phyloP scores from a whole-genome alignment of 2,888 invertebrate species.

The Helobdella robusta region DNA sequence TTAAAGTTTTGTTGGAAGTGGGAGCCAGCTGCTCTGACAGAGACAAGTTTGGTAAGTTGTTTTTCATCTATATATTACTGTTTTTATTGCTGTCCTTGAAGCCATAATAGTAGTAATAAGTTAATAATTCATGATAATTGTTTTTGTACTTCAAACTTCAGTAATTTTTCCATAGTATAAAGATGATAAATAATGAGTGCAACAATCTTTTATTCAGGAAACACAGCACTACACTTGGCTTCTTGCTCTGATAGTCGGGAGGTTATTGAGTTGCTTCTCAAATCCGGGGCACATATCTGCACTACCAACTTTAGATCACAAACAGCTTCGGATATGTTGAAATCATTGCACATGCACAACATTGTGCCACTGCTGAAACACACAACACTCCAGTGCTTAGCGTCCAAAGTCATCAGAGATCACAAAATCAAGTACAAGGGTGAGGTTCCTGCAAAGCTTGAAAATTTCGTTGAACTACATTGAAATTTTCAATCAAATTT shows the following conservation, averaged over 20 bases:
- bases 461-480: slow-evolving; percentile 46
- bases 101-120: background rate
- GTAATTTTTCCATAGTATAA: background rate
- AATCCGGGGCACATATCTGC: slow-evolving; percentile 75
- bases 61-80: no score
- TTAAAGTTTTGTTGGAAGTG: slow-evolving; percentile 57
- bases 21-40: slow-evolving; percentile 56
- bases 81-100: no score
- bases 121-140: no score
- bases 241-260: slow-evolving; percentile 63
- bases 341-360: slow-evolving; percentile 40
- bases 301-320: slow-evolving; percentile 50
- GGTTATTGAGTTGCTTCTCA: slow-evolving; percentile 64
- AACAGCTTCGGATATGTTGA: slow-evolving; percentile 43
- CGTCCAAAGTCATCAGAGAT: slow-evolving; percentile 58
- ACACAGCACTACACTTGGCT: slow-evolving; percentile 77
- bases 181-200: background rate
- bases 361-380: slow-evolving; percentile 43
- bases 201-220: slow-evolving; percentile 65
- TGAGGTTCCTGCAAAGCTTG: slow-evolving; percentile 41
- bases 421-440: slow-evolving; percentile 52
- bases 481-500: no score
- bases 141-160: background rate
- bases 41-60: slow-evolving; percentile 5
- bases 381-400: slow-evolving; percentile 45